phyloP scores from a whole-genome alignment of 2,888 invertebrate genomes.

The Ectobius pallidus region DNA sequence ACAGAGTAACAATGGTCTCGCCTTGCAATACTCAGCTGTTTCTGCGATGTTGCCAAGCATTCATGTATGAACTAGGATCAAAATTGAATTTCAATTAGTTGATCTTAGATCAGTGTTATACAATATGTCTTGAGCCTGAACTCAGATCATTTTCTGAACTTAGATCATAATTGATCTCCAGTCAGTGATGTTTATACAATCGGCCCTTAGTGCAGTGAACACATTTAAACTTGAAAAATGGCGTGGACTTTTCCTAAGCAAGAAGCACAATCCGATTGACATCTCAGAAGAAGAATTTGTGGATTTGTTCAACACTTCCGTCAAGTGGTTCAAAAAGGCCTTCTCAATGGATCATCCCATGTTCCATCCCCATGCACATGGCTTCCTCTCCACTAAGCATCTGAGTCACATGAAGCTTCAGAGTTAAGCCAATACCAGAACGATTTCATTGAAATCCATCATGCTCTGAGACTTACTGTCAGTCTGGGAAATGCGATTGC shows the following conservation, averaged over 20 bases:
- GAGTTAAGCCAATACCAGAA: conserved; percentile 52
- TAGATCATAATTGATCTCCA: no score
- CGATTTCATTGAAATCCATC: conserved; percentile 52
- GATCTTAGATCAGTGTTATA: no score
- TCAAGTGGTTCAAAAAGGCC: conserved; percentile 52
- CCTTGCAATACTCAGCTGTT: no score
- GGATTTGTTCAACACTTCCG: conserved; percentile 52
- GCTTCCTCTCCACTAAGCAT: conserved; percentile 51
- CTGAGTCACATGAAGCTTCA: conserved; percentile 52
- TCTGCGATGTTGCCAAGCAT: no score
- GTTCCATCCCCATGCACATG: conserved; percentile 57
- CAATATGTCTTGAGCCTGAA: no score
- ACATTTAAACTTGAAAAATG: conserved; percentile 55
- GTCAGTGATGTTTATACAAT: no score
- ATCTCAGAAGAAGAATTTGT: conserved; percentile 50
- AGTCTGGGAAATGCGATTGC: conserved; percentile 50
- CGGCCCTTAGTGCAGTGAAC: conserved; percentile 55
- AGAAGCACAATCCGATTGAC: conserved; percentile 53
- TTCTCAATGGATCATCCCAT: conserved; percentile 40
- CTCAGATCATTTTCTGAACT: no score
- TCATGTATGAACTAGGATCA: no score
- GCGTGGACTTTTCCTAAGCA: conserved; percentile 53
- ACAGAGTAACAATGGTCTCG: no score
- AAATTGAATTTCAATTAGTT: no score
- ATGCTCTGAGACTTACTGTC: conserved; percentile 51